Conservation (phyloP, 1,140 invertebrate species). For the Mycetomoellerius zeteki region DNA sequence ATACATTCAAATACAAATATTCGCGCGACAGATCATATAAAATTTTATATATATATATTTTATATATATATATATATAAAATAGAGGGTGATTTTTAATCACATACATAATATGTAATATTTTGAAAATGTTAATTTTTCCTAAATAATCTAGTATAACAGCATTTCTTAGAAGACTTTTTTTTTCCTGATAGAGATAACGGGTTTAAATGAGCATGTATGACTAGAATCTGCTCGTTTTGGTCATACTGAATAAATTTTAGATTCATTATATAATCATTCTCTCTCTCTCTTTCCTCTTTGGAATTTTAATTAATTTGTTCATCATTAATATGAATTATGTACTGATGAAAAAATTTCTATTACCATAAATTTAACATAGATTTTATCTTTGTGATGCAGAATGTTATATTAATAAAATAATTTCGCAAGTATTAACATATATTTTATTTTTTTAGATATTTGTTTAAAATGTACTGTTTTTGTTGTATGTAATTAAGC, state of each 20-base stretch:
- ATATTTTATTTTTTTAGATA: neutral
- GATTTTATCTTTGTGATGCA: neutral
- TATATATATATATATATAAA: neutral
- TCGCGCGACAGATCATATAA: conserved; percentile 18
- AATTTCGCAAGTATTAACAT: neutral
- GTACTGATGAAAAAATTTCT: neutral
- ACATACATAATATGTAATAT: neutral
- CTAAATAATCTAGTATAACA: neutral
- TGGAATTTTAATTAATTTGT: neutral
- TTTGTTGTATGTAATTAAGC: conserved; percentile 24
- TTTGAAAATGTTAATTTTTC: neutral
- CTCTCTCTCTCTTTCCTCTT: neutral
- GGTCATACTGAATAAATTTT: no score
- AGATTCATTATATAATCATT: no score
- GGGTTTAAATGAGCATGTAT: neutral
- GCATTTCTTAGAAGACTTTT: neutral
- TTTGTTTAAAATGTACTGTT: neutral
- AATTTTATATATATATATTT: neutral
- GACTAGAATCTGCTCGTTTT: no score
- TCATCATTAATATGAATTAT: neutral
- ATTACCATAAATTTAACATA: neutral
- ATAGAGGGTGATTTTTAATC: conserved; percentile 8
- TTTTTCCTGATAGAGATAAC: neutral
- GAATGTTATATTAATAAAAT: neutral
- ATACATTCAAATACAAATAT: conserved; percentile 11